Base-by-base conservation (phyloP, 2,113 vertebrate species). In the Stegastes partitus region DNA sequence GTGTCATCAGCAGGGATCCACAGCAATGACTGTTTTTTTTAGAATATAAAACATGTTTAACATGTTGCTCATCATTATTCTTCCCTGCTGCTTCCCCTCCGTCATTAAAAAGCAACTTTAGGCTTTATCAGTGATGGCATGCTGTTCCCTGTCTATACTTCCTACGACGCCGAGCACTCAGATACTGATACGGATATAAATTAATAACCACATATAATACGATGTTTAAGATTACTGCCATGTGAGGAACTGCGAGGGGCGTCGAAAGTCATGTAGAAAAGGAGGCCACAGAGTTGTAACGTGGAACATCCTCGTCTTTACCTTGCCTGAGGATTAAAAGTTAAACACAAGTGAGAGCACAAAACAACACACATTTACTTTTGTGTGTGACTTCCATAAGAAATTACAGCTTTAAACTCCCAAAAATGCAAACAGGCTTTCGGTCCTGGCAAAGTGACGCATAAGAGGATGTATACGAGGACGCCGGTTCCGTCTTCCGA, bases 281-380 rank as follows among this genome's bases (percentile, higher is more conserved):
- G 5, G 5, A 34, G 31, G 31, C 31, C 31, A 34, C 31, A 34
- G 8, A 34, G 31, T 9, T 34, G 1, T 19, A 49, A 9, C n/a
- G 15, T 55, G n/a, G 57, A 54, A 21, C 11, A 63, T 56, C 50
- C 37, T 49, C 54, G 57, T 26, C 11, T 56, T 63, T 63, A 49
- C 22, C 28, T 31, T 58, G 10, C 68, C 61, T 44, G 3, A 14
- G 61, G 62, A 21, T 23, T 44, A n/a, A 59, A n/a, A 57, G 0
- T 57, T 22, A 22, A 59, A 44, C 3, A 2, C 23, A 50, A 45
- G 34, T 44, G 15, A 51, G 34, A n/a, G 4, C 31, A 63, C 3
- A 57, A 55, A 54, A 47, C 16, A 54, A 55, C 5, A 18, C 12
- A 57, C 19, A 14, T 3, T 2, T 14, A 7, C 18, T 34, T 56